Percentiles rank a stretch among this genome's conserved stretches.
Evolutionary conservation across 2,888 invertebrate genomes (phyloP).

Genomic region (Salpingus planirostris): DNA sequence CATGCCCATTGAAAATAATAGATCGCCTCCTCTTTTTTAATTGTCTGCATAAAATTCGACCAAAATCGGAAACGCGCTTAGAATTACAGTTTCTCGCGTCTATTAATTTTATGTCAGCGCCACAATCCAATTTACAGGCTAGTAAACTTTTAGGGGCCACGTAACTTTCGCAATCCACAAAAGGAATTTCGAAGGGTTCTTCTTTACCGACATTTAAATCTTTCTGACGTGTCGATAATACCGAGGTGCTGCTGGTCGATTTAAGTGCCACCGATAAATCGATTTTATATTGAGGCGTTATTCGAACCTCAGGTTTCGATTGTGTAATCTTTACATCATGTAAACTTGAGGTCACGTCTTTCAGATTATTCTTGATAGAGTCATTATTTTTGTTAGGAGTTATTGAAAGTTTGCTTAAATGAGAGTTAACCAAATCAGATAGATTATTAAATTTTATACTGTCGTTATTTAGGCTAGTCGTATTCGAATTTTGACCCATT

Average conservation of each 20-base stretch:
- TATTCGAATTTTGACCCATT: no score
- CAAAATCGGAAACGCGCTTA: conserved; percentile 42
- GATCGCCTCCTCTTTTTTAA: conserved; percentile 15
- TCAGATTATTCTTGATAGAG: conserved; percentile 2
- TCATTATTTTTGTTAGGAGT: no score
- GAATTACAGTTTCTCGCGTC: conserved; percentile 12
- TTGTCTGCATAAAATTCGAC: conserved; percentile 43
- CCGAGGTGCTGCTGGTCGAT: conserved; percentile 9
- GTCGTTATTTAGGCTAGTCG: conserved; percentile 4
- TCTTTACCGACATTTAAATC: conserved; percentile 7
- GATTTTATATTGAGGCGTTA: conserved; percentile 24
- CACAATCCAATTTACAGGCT: neutral
- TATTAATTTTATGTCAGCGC: neutral
- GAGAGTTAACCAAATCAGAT: conserved; percentile 22
- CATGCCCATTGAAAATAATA: conserved; percentile 12
- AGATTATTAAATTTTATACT: conserved; percentile 20
- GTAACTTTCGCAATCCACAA: conserved; percentile 34
- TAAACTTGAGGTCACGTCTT: conserved; percentile 3
- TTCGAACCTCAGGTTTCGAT: no score
- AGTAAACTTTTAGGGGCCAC: conserved; percentile 11
- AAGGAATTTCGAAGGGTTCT: conserved; percentile 34
- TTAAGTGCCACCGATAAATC: conserved; percentile 42
- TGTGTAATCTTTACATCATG: conserved; percentile 4
- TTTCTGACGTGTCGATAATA: neutral
- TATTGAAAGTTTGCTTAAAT: conserved; percentile 18